Evolutionary conservation across 2,888 invertebrate genomes (phyloP).

Genomic region (Phengaris alcon): DNA sequence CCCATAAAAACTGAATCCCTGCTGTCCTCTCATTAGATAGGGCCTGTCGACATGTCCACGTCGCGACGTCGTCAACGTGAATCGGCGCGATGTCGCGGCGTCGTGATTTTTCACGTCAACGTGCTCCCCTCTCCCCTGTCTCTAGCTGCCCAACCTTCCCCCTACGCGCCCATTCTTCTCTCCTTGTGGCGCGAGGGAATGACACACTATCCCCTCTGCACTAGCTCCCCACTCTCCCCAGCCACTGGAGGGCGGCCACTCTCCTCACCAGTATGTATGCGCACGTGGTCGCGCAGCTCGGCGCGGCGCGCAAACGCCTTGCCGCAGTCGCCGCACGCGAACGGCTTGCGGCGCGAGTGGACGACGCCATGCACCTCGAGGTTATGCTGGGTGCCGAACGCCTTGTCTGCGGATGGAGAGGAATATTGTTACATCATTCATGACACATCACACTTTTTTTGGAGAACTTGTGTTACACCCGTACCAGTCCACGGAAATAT

Average conservation of each 20-base stretch:
- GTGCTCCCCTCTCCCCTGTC: no score
- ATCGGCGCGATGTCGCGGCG: no score
- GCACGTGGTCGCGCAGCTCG: conserved; percentile 88
- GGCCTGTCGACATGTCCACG: no score
- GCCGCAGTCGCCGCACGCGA: conserved; percentile 83
- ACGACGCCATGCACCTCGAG: conserved; percentile 88
- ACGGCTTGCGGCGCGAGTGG: conserved; percentile 86
- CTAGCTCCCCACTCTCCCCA: not conserved
- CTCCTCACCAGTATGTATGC: conserved; percentile 84
- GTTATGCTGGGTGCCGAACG: conserved; percentile 88
- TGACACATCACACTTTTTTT: no score
- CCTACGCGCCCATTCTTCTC: not conserved
- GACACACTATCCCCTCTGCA: not conserved
- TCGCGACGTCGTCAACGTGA: no score
- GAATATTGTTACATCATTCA: not conserved
- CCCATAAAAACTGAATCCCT: no score
- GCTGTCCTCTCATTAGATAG: no score
- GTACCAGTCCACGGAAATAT: no score
- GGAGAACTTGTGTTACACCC: no score
- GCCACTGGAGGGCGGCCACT: not conserved
- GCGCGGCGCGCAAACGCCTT: conserved; percentile 87
- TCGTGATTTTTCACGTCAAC: no score
- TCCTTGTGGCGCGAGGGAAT: no score
- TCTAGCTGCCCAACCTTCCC: not conserved
- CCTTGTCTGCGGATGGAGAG: conserved; percentile 76